phyloP scores from a whole-genome alignment of 2,888 invertebrate genomes.

The Temnothorax ravouxi region DNA sequence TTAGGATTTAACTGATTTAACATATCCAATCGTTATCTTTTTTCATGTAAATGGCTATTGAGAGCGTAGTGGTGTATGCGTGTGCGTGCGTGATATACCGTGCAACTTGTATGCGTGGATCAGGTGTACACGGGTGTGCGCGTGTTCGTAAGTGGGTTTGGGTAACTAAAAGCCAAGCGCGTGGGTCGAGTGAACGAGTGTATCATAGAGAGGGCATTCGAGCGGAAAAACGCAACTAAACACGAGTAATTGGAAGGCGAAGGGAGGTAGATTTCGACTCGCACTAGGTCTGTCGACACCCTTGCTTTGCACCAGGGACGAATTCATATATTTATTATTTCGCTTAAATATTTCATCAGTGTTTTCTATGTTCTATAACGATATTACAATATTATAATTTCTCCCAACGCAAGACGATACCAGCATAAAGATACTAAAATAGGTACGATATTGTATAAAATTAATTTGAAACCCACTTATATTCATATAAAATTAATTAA shows the following conservation, averaged over 20 bases:
- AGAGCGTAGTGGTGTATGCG: constrained; percentile 31
- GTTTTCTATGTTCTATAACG: neutral
- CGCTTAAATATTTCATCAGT: constrained; percentile 48
- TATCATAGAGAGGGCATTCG: constrained; percentile 85
- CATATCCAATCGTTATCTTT: constrained; percentile 77
- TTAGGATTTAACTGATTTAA: constrained; percentile 79
- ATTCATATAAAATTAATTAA: neutral
- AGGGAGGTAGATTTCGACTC: constrained; percentile 77
- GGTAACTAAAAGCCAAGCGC: constrained; percentile 85
- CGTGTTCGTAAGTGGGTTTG: constrained; percentile 81
- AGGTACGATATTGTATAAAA: neutral
- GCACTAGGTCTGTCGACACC: constrained; percentile 73
- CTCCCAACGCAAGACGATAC: neutral
- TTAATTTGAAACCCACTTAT: neutral
- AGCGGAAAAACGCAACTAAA: constrained; percentile 86
- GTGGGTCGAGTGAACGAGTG: constrained; percentile 83
- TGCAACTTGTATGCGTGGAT: constrained; percentile 35
- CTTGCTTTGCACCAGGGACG: constrained; percentile 70
- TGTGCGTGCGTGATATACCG: constrained; percentile 15
- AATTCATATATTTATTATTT: constrained; percentile 72
- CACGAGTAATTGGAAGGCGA: constrained; percentile 85
- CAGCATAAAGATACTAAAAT: neutral
- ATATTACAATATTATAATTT: neutral
- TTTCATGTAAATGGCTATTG: constrained; percentile 66
- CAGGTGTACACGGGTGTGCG: constrained; percentile 65